Evolutionary conservation across 2,888 invertebrate species (phyloP).

Genomic region (Prosopocoilus inquinatus): DNA sequence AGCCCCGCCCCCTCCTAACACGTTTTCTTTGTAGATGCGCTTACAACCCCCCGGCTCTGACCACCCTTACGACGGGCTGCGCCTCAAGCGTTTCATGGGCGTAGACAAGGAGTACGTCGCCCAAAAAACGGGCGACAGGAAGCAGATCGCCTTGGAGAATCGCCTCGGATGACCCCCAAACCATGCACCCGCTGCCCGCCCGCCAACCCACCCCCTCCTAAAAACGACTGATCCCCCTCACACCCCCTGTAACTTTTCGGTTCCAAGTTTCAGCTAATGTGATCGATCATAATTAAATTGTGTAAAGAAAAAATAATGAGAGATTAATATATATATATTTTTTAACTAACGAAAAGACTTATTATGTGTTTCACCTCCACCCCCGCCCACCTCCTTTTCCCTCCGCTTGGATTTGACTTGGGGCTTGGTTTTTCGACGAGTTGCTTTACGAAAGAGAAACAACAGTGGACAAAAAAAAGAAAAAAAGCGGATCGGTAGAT

Average conservation of each 20-base stretch:
- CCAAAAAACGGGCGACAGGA: constrained; percentile 26
- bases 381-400: too few species aligned
- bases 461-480: too few species aligned
- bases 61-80: constrained; percentile 54
- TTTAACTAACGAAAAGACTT: too few species aligned
- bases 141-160: constrained; percentile 15
- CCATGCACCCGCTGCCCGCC: background rate
- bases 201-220: constrained; percentile 1
- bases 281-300: too few species aligned
- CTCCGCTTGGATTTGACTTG: too few species aligned
- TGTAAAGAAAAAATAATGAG: background rate
- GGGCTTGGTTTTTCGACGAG: too few species aligned
- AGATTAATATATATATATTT: background rate
- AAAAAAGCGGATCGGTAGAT: too few species aligned
- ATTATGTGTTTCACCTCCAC: too few species aligned
- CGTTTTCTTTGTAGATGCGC: constrained; percentile 58
- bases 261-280: background rate
- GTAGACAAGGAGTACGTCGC: constrained; percentile 49
- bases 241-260: background rate
- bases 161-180: constrained; percentile 8
- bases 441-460: too few species aligned
- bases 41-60: constrained; percentile 67
- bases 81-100: constrained; percentile 54
- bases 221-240: background rate
- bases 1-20: constrained; percentile 1